Evolutionary conservation across 1,140 invertebrate genomes (phyloP).

Genomic region (Rhyzopertha dominica): DNA sequence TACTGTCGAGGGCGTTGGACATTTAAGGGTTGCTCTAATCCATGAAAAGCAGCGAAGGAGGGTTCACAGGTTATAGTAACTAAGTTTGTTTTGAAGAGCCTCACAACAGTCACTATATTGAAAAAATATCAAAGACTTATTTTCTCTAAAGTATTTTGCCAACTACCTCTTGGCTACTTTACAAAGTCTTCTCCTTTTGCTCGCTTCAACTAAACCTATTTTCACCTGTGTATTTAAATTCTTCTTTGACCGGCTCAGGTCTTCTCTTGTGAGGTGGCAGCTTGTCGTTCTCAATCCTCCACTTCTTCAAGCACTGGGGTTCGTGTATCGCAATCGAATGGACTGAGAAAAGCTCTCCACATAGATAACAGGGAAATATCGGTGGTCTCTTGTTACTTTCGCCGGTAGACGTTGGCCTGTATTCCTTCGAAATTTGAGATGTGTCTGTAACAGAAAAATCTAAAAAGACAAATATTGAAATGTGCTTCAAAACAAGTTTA

Average conservation of each 20-base stretch:
- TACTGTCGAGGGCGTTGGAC: too few relatives aligned
- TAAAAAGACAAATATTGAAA: too few relatives aligned
- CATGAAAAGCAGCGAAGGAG: neutral
- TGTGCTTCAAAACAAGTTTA: too few relatives aligned
- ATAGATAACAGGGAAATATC: slow-evolving; percentile 64
- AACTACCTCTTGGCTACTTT: too few relatives aligned
- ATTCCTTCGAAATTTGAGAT: too few relatives aligned
- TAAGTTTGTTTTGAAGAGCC: slow-evolving; percentile 1
- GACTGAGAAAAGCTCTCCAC: slow-evolving; percentile 67
- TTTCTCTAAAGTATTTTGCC: too few relatives aligned
- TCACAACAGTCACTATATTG: too few relatives aligned
- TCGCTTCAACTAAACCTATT: too few relatives aligned
- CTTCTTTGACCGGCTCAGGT: slow-evolving; percentile 59
- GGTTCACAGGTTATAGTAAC: neutral
- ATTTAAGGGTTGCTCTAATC: too few relatives aligned
- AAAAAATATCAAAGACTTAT: too few relatives aligned
- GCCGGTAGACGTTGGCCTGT: slow-evolving; percentile 25
- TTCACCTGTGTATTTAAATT: slow-evolving; percentile 52
- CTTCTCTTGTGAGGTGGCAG: slow-evolving; percentile 55
- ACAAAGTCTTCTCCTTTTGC: too few relatives aligned
- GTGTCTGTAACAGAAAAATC: too few relatives aligned
- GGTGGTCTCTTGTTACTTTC: slow-evolving; percentile 33
- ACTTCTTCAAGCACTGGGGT: slow-evolving; percentile 72
- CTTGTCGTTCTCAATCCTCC: slow-evolving; percentile 63
- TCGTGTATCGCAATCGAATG: slow-evolving; percentile 70